Evolutionary conservation across 1,140 invertebrate species (phyloP), one percentile per base, ranked within the genome.

Genomic region (Homalodisca vitripennis): DNA sequence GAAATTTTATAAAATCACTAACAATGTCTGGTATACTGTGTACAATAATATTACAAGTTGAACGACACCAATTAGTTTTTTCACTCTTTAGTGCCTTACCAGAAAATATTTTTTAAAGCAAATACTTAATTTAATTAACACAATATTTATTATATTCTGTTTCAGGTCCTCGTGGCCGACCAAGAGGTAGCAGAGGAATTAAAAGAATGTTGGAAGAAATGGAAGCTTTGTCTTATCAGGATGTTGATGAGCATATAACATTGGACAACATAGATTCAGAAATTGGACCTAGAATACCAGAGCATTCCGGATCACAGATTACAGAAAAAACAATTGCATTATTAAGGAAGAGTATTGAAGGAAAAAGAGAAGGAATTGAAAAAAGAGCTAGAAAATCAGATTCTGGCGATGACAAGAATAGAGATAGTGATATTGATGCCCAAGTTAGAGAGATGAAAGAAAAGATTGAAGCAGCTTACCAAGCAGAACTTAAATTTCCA

Each of bases 401-500:
- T 66, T n/a, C 41, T 24, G 12, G 22, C 47, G 29, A 32, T 32
- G n/a, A n/a, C n/a, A n/a, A n/a, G n/a, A n/a, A n/a, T n/a, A n/a
- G n/a, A 30, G 2, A 31, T 46, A 53, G 68, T 24, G 30, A 67
- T 1, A 41, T 53, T 10, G 72, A 70, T 53, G 26, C 70, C 20
- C 65, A 75, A 70, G 69, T 74, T 70, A 51, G 72, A 73, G 68
- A 72, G 65, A 34, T 70, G 20, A 70, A 75, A 70, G 60, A 70
- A 70, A 72, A 71, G 70, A 60, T 67, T 60, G 68, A 73, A 46
- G 62, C 46, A 68, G 55, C 55, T 27, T 60, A 60, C 26, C 22
- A 60, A 27, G 55, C 55, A 22, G 55, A 60, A 24, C 27, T 60
- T 6, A 60, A 60, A 60, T 60, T 26, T 10, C 55, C 55, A 3